Evolutionary conservation across 2,888 invertebrate genomes (phyloP), one percentile per base, ranked within the genome.

Genomic region (Cataglyphis albicans): DNA sequence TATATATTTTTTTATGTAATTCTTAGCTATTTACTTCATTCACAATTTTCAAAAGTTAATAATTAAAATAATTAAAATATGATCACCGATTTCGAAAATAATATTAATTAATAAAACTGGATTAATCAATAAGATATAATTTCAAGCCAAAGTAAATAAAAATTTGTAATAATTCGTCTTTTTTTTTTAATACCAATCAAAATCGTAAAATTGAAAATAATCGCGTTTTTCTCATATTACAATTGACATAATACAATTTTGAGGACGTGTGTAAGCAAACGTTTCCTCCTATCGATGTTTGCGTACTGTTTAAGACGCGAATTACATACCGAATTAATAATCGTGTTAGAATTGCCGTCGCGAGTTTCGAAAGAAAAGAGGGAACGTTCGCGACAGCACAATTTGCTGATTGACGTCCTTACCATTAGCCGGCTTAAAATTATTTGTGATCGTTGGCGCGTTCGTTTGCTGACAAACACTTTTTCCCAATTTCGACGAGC

Each of bases 391-490:
- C 25, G 18, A 41, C 57, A 55, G 55, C 18, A 65, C 44, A 78
- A 82, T 83, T 83, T 84, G 64, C 80, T 83, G 78, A 80, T 57
- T 83, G 73, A 61, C 83, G 82, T 83, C 82, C 81, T 80, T 70
- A 68, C 63, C 83, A 73, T 87, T 86, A 81, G 81, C 78, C 85
- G 29, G 52, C 70, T 82, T 83, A 65, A 83, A 90, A 88, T 89
- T 89, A 89, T 90, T 88, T 84, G 84, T 85, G 70, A 88, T 81
- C 87, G 86, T 75, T 83, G 80, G 68, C 82, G 67, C 52, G 86
- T 80, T 88, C 84, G 86, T 84, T 88, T 83, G 86, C 87, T 82
- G 84, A 86, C 85, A 89, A 90, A 90, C 85, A 85, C 83, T 88
- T 90, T 85, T 91, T 80, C 86, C 84, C 89, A 85, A 91, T 83